phyloP scores from a whole-genome alignment of 2,113 vertebrate species.

The Aegypius monachus region DNA sequence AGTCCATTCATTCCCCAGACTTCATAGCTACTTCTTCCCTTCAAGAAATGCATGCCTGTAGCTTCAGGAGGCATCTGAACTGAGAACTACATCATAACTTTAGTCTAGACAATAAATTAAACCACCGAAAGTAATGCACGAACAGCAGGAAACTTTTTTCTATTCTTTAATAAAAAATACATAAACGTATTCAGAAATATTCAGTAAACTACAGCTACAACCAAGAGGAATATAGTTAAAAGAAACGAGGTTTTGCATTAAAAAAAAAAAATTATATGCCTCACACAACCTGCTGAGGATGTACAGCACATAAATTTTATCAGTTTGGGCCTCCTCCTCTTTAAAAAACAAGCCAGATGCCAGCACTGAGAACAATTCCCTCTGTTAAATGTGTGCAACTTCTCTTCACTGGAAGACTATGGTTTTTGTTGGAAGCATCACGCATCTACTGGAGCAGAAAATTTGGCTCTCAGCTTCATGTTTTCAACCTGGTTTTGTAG shows the following conservation, averaged over 20 bases:
- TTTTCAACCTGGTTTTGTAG: background rate
- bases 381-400: background rate
- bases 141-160: slow-evolving; percentile 1
- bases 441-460: background rate
- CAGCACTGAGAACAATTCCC: background rate
- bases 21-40: slow-evolving; percentile 40
- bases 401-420: background rate
- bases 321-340: background rate
- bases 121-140: background rate
- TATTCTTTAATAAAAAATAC: background rate
- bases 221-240: background rate
- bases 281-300: background rate
- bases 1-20: slow-evolving; percentile 1
- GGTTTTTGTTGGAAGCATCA: background rate
- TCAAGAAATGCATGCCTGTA: slow-evolving; percentile 10
- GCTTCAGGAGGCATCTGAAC: slow-evolving; percentile 3
- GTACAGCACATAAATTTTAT: background rate
- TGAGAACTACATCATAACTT: slow-evolving; percentile 9
- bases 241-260: background rate
- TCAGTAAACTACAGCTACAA: slow-evolving; percentile 14
- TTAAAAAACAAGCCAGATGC: background rate
- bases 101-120: slow-evolving; percentile 46
- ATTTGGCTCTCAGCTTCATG: background rate
- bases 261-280: background rate
- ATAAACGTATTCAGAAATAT: slow-evolving; percentile 15